These are phyloP conservation scores for Drosophila nr. perissopoda DNA, from an alignment of 2,888 invertebrate genomes.

Conservation along the genomic window DNA sequence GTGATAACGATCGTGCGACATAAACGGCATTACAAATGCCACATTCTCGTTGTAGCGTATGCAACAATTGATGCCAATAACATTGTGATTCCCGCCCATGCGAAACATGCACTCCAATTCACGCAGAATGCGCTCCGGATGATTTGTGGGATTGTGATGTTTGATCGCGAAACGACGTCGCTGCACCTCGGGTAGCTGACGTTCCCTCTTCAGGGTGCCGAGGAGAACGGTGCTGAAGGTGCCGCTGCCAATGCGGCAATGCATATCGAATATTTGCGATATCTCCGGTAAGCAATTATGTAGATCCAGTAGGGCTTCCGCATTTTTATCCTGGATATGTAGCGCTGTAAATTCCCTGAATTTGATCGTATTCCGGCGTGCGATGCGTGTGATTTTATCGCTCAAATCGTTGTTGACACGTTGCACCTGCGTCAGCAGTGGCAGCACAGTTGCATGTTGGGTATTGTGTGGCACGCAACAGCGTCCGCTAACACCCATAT, in stretches of 20 bases:
- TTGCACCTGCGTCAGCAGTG: constrained; percentile 49
- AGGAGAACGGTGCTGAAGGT: constrained; percentile 95
- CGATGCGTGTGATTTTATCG: constrained; percentile 43
- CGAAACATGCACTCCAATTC: constrained; percentile 92
- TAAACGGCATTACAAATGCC: constrained; percentile 95
- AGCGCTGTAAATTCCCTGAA: constrained; percentile 47
- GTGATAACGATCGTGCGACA: constrained; percentile 92
- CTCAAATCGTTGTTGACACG: constrained; percentile 42
- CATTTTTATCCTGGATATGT: constrained; percentile 63
- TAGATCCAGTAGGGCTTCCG: constrained; percentile 81
- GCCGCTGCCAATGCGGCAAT: constrained; percentile 92
- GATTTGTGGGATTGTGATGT: constrained; percentile 94
- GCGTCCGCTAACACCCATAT: constrained; percentile 22
- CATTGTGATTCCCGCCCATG: constrained; percentile 92
- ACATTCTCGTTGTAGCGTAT: constrained; percentile 91
- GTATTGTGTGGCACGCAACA: constrained; percentile 19
- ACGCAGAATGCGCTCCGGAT: constrained; percentile 91
- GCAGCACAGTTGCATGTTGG: constrained; percentile 14
- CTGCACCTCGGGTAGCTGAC: constrained; percentile 83
- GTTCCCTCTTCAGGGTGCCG: constrained; percentile 87
- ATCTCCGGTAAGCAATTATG: constrained; percentile 87
- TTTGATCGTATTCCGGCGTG: constrained; percentile 55
- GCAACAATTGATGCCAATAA: constrained; percentile 92
- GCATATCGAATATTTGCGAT: constrained; percentile 88
- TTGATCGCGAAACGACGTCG: constrained; percentile 92